Base-by-base conservation (phyloP, 2,113 vertebrate genomes). In the Narcine bancroftii region DNA sequence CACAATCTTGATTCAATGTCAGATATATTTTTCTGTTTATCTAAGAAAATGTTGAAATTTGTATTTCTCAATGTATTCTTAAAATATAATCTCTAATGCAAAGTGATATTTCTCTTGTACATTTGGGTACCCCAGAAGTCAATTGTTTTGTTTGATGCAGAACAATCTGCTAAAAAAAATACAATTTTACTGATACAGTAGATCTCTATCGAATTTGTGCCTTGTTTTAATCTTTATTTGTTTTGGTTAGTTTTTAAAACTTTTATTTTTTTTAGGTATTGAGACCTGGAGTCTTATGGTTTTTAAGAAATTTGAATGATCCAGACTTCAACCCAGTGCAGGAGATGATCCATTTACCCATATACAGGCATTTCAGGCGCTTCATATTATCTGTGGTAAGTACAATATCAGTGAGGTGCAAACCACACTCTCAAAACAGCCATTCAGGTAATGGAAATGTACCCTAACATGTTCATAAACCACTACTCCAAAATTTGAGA, bases 251-350 rank as follows among this genome's bases (percentile, higher is more conserved):
- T 93, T 42, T 39, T 85, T 56, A 24, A 26, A 69, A 6, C 81
- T 19, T 17, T 77, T 92, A 39, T 73, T 50, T 39, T 81, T 93
- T 94, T 60, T 79, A 99, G 98, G 98, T 99, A 11, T 96, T 99
- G 92, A 97, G 98, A 92, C 98, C 98, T 19, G 98, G 98, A 92
- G 98, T 99, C 63, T 94, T 99, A 47, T 99, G 98, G 98, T 99
- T 99, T 96, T 96, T 99, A 92, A 97, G 98, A 95, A 99, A 99
- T 95, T 95, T 99, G 93, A 99, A 99, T 50, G 98, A 99, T 95
- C 98, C 98, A 53, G 98, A 99, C 94, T 99, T 99, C 92, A 99
- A 99, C 94, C 98, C 98, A 69, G 98, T 99, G 47, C 98, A 99
- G 93, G 98, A 99, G 95, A 99, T 99, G 98, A 99, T 99, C 94